These are phyloP conservation scores for Sinosuthora webbiana DNA, from an alignment of 2,113 vertebrate genomes.

Conservation along the genomic window DNA sequence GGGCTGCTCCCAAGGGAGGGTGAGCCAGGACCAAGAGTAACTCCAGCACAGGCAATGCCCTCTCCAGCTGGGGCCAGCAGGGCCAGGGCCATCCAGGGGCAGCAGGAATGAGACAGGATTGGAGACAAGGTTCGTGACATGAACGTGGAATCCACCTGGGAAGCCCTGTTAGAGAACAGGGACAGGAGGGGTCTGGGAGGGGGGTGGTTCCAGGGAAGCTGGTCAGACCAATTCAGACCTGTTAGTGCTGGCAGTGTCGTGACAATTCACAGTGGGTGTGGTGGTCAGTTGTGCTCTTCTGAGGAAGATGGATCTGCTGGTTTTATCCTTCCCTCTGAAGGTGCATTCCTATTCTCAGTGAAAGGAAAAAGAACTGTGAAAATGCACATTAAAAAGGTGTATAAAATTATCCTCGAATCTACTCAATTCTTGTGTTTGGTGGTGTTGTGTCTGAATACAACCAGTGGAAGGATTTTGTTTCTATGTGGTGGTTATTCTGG, in stretches of 20 bases:
- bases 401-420: background rate
- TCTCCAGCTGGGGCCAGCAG: background rate
- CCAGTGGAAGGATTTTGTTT: background rate
- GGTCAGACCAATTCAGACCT: background rate
- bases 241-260: background rate
- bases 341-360: background rate
- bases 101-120: background rate
- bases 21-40: background rate
- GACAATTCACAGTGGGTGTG: background rate
- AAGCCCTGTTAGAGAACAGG: background rate
- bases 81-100: background rate
- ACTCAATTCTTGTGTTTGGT: background rate
- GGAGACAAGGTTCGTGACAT: accelerated
- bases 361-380: background rate
- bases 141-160: background rate
- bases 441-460: background rate
- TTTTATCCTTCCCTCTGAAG: background rate
- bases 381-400: background rate
- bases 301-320: background rate
- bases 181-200: accelerated
- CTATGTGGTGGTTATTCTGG: background rate
- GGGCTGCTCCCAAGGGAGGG: background rate
- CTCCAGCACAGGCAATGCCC: background rate
- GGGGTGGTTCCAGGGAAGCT: background rate
- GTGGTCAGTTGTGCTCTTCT: background rate